Evolutionary conservation across 2,113 vertebrate species (phyloP).

Genomic region (Willisornis vidua): DNA sequence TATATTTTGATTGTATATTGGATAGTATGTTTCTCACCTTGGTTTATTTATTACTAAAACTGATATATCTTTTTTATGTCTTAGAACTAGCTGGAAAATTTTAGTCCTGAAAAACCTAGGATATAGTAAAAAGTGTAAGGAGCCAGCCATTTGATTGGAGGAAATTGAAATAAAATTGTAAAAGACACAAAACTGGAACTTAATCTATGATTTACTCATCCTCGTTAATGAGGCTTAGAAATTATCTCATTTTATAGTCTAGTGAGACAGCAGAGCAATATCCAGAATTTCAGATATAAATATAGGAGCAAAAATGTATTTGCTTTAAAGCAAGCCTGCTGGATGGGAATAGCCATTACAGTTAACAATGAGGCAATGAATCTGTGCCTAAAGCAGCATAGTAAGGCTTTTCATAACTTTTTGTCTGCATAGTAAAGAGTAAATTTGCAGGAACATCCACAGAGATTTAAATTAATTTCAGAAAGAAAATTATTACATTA

Average conservation of each 20-base stretch:
- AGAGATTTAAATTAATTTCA: conserved; percentile 86
- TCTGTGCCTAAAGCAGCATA: conserved; percentile 77
- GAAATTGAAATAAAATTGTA: neutral
- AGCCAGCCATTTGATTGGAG: neutral
- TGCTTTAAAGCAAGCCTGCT: conserved; percentile 57
- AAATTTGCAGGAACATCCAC: conserved; percentile 79
- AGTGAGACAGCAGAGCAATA: conserved; percentile 48
- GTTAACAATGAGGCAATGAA: conserved; percentile 68
- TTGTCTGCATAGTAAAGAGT: conserved; percentile 73
- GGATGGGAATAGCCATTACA: conserved; percentile 71
- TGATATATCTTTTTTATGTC: neutral
- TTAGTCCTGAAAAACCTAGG: neutral
- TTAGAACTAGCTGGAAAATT: neutral
- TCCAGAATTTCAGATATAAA: conserved; percentile 53
- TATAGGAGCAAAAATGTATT: conserved; percentile 37
- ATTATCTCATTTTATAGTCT: conserved; percentile 18
- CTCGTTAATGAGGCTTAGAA: conserved; percentile 7
- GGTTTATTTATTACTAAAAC: neutral
- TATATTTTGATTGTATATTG: neutral
- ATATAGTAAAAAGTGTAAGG: neutral
- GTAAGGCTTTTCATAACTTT: conserved; percentile 79
- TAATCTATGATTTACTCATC: neutral
- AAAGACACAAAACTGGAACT: neutral
- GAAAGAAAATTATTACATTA: conserved; percentile 86
- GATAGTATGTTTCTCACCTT: neutral